Base-by-base conservation (phyloP, 2,797 vertebrate species). In the Botia kubotai region DNA sequence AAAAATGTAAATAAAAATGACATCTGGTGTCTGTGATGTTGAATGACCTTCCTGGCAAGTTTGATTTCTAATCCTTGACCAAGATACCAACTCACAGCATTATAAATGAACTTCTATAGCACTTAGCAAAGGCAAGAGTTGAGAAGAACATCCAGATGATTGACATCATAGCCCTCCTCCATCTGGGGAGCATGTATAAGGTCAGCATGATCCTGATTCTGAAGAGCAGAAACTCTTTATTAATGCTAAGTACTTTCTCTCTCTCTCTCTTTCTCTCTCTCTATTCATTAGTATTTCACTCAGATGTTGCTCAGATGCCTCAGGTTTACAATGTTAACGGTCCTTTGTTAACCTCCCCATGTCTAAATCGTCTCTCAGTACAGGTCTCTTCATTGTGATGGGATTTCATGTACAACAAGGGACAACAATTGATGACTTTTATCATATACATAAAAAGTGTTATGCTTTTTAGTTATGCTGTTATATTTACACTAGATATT, bases 271-370 rank as follows among this genome's bases (percentile, higher is more conserved):
- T 2, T 26, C 23, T 26, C 23, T 62, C 21, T 2, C 58, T 62
- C 6, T 53, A n/a, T 19, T 26, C 53, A 70, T 77, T 77, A 77
- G 75, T 57, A 57, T 77, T 57, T 77, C 19, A 12, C 23, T 33
- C 23, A 23, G 26, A 43, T 39, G 7, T 6, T 7, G 14, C 3
- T 17, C 0, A 39, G 65, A 69, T 68, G 17, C 10, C 39, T 58
- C 13, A 10, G 65, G 36, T 29, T 69, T 69, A 57, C 55, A 77
- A 48, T 69, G 53, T 21, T 60, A 58, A 53, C 52, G 53, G 60
- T 53, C 26, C 19, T 10, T 19, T 39, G 7, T 76, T 67, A 55
- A 39, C 74, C 60, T 33, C n/a, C 17, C 23, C 39, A n/a, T 76
- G 13, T 77, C 52, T 26, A 52, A 7, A 14, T 17, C 12, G 17